phyloP scores from a whole-genome alignment of 2,113 vertebrate species.

The Microtus montanus region DNA sequence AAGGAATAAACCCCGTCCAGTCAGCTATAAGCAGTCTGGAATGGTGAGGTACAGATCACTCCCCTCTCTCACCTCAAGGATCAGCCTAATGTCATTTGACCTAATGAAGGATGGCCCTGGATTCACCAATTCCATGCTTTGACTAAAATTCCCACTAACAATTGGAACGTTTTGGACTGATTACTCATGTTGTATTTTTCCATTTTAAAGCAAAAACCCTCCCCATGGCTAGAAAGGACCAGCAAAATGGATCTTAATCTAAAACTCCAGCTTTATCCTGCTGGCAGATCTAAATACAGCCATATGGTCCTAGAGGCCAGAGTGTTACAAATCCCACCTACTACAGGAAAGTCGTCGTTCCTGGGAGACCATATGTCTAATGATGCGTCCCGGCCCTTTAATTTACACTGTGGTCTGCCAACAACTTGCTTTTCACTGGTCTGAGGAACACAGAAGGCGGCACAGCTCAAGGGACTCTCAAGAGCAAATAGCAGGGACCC shows the following conservation, averaged over 20 bases:
- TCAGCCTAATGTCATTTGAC: background rate
- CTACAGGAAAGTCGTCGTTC: conserved; percentile 61
- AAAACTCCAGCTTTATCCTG: conserved; percentile 66
- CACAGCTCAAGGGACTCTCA: background rate
- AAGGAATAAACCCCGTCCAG: background rate
- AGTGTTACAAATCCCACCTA: conserved; percentile 69
- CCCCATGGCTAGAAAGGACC: background rate
- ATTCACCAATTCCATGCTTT: background rate
- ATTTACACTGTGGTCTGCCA: conserved; percentile 63
- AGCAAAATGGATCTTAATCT: conserved; percentile 2
- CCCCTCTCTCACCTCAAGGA: background rate
- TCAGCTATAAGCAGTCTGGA: background rate
- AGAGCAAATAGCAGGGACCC: conserved; percentile 29
- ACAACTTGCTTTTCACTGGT: conserved; percentile 58
- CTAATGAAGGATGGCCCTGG: background rate
- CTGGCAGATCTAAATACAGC: conserved; percentile 69
- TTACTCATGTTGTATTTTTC: conserved; percentile 43
- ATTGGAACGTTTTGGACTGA: conserved; percentile 30
- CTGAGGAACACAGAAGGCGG: background rate
- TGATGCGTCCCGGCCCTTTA: conserved; percentile 57
- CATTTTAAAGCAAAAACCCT: conserved; percentile 36
- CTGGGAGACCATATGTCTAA: conserved; percentile 69
- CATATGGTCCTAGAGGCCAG: conserved; percentile 74
- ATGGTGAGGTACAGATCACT: background rate
- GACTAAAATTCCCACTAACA: conserved; percentile 21